Evolutionary conservation across 1,140 invertebrate genomes (phyloP).

Genomic region (Anagrus nilaparvatae): DNA sequence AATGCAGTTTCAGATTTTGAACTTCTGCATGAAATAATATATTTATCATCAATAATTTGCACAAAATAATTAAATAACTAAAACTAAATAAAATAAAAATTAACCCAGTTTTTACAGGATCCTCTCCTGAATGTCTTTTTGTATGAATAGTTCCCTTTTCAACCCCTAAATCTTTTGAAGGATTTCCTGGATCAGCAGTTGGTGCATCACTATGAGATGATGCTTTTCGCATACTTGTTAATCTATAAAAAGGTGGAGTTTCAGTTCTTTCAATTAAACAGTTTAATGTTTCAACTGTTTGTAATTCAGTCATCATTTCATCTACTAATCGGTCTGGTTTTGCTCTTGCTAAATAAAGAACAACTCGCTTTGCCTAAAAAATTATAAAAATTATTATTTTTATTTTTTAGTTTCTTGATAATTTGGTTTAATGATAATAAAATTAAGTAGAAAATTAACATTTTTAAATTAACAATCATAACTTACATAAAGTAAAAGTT

Average conservation of each 20-base stretch:
- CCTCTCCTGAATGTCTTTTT: conserved; percentile 88
- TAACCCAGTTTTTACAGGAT: conserved; percentile 63
- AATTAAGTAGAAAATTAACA: neutral
- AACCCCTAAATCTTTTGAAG: conserved; percentile 49
- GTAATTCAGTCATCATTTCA: conserved; percentile 93
- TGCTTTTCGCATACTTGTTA: conserved; percentile 84
- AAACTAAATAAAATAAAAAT: neutral
- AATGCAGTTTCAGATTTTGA: conserved; percentile 52
- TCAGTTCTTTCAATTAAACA: conserved; percentile 92
- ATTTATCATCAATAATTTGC: too few species aligned
- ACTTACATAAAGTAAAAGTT: conserved; percentile 80
- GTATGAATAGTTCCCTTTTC: conserved; percentile 94
- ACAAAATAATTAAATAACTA: conserved; percentile 1
- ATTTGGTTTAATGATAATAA: conserved; percentile 16
- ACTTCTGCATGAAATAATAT: conserved; percentile 14
- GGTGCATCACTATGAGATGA: conserved; percentile 68
- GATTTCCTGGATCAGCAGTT: conserved; percentile 41
- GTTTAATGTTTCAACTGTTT: conserved; percentile 91
- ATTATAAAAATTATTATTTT: neutral
- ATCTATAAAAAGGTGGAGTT: conserved; percentile 92
- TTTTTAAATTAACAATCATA: neutral
- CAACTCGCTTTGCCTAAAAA: conserved; percentile 83
- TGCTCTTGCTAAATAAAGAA: conserved; percentile 82
- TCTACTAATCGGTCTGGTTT: conserved; percentile 85
- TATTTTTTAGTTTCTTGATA: neutral